phyloP scores from a whole-genome alignment of 2,888 invertebrate genomes.

The Orchesellides sinensis region DNA sequence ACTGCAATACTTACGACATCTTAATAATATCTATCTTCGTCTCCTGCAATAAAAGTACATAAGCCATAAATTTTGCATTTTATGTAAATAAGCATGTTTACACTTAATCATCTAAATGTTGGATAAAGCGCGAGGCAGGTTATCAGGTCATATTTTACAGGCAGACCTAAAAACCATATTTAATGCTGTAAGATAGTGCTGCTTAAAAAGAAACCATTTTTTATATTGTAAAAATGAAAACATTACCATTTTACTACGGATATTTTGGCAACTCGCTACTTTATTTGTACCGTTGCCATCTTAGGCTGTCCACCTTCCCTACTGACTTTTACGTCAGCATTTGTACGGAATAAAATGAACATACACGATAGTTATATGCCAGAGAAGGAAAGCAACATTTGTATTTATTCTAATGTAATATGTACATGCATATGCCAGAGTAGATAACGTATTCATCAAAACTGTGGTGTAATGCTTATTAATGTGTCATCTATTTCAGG shows the following conservation, averaged over 20 bases:
- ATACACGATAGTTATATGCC: no score
- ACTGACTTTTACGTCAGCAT: background rate
- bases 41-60: no score
- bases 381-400: no score
- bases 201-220: no score
- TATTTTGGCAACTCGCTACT: conserved; percentile 9
- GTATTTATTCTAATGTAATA: no score
- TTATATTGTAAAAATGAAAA: background rate
- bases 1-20: background rate
- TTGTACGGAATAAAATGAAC: background rate
- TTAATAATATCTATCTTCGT: background rate
- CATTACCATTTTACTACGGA: background rate
- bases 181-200: no score
- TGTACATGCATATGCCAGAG: no score
- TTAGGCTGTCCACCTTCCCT: conserved; percentile 20
- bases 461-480: no score
- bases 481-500: no score
- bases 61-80: background rate
- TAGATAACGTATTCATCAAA: no score
- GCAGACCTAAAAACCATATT: background rate
- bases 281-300: background rate
- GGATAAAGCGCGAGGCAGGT: conserved; percentile 41
- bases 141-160: conserved; percentile 23
- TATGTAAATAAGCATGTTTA: conserved; percentile 2
- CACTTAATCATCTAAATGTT: conserved; percentile 45